These are phyloP conservation scores for Axis porcinus DNA, from an alignment of 2,113 vertebrate species.

Conservation along the genomic window DNA sequence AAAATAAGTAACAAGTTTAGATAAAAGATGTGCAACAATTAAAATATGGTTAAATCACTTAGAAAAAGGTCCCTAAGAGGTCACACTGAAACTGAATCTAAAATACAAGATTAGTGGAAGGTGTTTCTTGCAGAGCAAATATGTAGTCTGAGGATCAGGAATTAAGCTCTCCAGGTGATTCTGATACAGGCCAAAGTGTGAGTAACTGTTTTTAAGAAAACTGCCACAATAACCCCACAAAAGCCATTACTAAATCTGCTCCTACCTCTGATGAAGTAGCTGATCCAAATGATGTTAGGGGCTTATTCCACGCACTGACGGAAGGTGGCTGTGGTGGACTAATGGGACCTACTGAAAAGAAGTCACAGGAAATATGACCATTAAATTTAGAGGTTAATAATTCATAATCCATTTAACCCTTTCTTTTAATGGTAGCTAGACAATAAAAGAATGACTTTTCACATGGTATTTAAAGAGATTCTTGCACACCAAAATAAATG, in stretches of 20 bases:
- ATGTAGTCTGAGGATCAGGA: background rate
- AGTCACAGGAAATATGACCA: background rate
- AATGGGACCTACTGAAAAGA: conserved; percentile 92
- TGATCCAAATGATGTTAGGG: conserved; percentile 95
- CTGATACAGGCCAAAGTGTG: background rate
- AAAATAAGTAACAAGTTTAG: background rate
- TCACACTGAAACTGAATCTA: background rate
- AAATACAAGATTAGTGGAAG: background rate
- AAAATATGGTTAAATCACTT: background rate
- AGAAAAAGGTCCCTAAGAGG: background rate
- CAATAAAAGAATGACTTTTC: background rate
- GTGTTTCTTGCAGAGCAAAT: background rate
- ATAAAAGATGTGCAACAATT: background rate
- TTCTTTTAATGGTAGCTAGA: background rate
- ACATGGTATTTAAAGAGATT: background rate
- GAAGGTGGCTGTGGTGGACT: conserved; percentile 96
- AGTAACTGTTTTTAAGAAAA: background rate
- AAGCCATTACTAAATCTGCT: background rate
- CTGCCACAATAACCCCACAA: background rate
- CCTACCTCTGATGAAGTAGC: conserved; percentile 89
- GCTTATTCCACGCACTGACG: conserved; percentile 99
- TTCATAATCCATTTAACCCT: background rate
- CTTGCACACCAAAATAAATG: background rate
- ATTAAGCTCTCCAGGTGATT: background rate
- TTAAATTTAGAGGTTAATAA: background rate